These are phyloP conservation scores for Leucozona laternaria DNA, from an alignment of 2,888 invertebrate genomes.

Conservation along the genomic window DNA sequence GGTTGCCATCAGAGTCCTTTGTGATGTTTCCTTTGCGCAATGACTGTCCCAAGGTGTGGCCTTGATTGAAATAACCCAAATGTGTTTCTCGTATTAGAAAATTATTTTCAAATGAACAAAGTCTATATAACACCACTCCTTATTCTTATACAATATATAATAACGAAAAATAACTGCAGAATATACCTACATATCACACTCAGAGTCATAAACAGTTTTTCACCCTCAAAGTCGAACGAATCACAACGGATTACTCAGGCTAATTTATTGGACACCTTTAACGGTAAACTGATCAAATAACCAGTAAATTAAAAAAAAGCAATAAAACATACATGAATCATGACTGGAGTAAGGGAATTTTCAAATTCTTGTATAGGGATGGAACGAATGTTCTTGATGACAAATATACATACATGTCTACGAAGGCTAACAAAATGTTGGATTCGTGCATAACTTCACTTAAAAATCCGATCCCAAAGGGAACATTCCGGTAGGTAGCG, in stretches of 20 bases:
- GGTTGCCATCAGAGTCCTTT: slow-evolving; percentile 29
- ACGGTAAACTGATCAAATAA: slow-evolving; percentile 67
- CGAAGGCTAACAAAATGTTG: neutral
- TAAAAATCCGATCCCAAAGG: neutral
- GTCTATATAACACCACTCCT: slow-evolving; percentile 55
- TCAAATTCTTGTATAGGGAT: neutral
- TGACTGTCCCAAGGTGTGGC: slow-evolving; percentile 60
- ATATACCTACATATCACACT: no score
- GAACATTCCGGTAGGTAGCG: neutral
- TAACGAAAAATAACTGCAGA: neutral
- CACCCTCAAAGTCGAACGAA: slow-evolving; percentile 56
- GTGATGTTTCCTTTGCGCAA: slow-evolving; percentile 50
- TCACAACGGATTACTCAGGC: slow-evolving; percentile 64
- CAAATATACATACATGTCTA: neutral
- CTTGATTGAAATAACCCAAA: slow-evolving; percentile 63
- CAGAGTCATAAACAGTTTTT: slow-evolving; percentile 26
- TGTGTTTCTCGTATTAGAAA: slow-evolving; percentile 30
- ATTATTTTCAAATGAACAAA: slow-evolving; percentile 54
- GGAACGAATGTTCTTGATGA: slow-evolving; percentile 14
- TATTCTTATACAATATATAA: neutral
- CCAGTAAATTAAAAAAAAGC: slow-evolving; percentile 49
- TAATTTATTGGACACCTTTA: slow-evolving; percentile 74
- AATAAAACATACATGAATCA: slow-evolving; percentile 4
- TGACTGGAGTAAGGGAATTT: slow-evolving; percentile 14
- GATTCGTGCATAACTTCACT: slow-evolving; percentile 7